Conservation (phyloP, 2,888 invertebrate species). For the Thecocarcelia acutangulata region DNA sequence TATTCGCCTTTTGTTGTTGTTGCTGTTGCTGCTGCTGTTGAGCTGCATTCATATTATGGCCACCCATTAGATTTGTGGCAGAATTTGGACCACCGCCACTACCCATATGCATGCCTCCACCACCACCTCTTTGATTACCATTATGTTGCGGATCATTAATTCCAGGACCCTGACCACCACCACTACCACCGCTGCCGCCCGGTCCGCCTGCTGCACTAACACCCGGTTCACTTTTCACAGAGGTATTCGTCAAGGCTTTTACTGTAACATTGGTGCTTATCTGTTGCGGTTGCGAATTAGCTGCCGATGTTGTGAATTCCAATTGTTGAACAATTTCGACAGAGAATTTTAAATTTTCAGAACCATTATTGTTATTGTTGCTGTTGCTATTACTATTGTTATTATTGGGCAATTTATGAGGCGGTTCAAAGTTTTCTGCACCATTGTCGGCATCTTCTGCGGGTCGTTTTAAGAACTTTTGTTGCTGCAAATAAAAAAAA, state of each 20-base stretch:
- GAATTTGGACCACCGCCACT: slow-evolving; percentile 72
- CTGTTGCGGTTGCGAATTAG: slow-evolving; percentile 93
- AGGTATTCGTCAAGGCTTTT: slow-evolving; percentile 88
- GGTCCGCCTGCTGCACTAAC: slow-evolving; percentile 75
- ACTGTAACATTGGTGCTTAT: slow-evolving; percentile 96
- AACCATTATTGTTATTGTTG: slow-evolving; percentile 76
- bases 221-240: slow-evolving; percentile 81
- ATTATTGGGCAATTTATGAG: slow-evolving; percentile 86
- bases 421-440: slow-evolving; percentile 85
- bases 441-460: slow-evolving; percentile 84
- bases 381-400: slow-evolving; percentile 71
- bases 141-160: slow-evolving; percentile 74
- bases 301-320: slow-evolving; percentile 93
- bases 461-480: slow-evolving; percentile 90
- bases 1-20: slow-evolving; percentile 72
- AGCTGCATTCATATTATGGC: slow-evolving; percentile 81
- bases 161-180: slow-evolving; percentile 71
- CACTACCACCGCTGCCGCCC: slow-evolving; percentile 57
- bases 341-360: slow-evolving; percentile 88
- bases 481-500: slow-evolving; percentile 85
- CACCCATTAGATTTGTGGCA: slow-evolving; percentile 76
- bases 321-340: slow-evolving; percentile 96
- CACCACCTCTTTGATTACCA: slow-evolving; percentile 74
- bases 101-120: slow-evolving; percentile 75
- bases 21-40: slow-evolving; percentile 68